Evolutionary conservation across 2,113 vertebrate species (phyloP), one percentile per base, ranked within the genome.

Genomic region (Amphiprion ocellaris): DNA sequence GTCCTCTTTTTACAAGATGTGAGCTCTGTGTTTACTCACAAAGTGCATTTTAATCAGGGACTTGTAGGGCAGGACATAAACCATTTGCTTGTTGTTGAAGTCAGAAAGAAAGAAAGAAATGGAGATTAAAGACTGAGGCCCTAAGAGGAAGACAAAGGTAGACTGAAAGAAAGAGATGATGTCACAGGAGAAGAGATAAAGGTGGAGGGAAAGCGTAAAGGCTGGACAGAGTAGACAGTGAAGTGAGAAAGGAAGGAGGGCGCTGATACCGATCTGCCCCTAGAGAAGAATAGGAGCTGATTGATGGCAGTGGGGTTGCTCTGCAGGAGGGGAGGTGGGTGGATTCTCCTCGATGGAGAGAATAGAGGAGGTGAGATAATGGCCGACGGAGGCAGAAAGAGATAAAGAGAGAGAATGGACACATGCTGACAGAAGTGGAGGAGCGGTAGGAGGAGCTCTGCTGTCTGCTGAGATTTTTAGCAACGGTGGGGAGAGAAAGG

Each of bases 241-340:
- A 83, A 68, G 80, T 69, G 80, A 84, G 87, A 83, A 82, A 81
- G 74, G 82, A 87, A 86, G 82, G 78, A 90, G 86, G 81, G 63
- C 72, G 69, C 78, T 87, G 92, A 93, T 94, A 88, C 83, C 79
- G 73, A 91, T 92, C 91, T 89, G 73, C 78, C 81, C 86, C 73
- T 71, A 50, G 86, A 90, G 86, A 81, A 93, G 91, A 91, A 88
- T 73, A 56, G 86, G 67, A 79, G 86, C 85, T 93, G 92, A 93
- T 90, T 91, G 92, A 93, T 93, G 91, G 90, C 89, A 61, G 84
- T 80, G 86, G 86, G 85, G 84, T 87, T 83, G 82, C 86, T 85
- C 84, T 62, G 83, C 70, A 44, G 83, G 90, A 82, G 78, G 83
- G 71, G 77, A 79, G 74, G 82, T 83, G 84, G 86, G 90, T 83